A percentile compares a stretch with the other conserved stretches of the same genome.
These are phyloP conservation scores for Apis mellifera DNA, from an alignment of 1,140 invertebrate genomes.

Conservation along the genomic window DNA sequence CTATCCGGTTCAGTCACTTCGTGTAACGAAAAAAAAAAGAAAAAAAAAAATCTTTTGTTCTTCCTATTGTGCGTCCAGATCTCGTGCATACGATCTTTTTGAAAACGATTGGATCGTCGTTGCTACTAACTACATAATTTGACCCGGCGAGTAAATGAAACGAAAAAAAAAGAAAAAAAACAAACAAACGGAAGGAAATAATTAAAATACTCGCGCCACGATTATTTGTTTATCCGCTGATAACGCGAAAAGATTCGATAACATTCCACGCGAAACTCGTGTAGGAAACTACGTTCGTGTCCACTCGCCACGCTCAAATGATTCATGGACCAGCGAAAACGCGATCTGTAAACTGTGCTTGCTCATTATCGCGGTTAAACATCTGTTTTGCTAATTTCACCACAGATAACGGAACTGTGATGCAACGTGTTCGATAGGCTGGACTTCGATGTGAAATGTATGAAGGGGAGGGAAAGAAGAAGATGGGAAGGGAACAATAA, in stretches of 20 bases:
- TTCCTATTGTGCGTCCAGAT: no score
- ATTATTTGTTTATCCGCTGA: neutral
- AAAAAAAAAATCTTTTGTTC: neutral
- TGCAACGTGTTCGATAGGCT: neutral
- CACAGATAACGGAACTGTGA: constrained; percentile 9
- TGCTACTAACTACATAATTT: neutral
- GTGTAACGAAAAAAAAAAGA: no score
- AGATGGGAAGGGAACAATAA: no score
- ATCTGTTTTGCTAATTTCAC: constrained; percentile 28
- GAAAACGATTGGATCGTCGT: no score
- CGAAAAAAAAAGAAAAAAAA: neutral
- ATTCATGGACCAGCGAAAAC: constrained; percentile 25
- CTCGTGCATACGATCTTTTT: no score
- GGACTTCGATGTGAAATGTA: neutral
- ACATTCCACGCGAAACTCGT: neutral
- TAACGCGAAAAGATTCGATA: neutral
- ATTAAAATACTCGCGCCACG: neutral
- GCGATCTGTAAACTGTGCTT: neutral
- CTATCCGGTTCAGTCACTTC: neutral
- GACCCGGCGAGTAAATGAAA: neutral
- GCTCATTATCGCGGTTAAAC: constrained; percentile 16
- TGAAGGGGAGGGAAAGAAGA: no score
- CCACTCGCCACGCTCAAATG: neutral
- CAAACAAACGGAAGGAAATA: neutral
- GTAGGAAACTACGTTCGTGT: neutral